Conservation (phyloP, 2,113 vertebrate genomes). For the Lycocorax pyrrhopterus region DNA sequence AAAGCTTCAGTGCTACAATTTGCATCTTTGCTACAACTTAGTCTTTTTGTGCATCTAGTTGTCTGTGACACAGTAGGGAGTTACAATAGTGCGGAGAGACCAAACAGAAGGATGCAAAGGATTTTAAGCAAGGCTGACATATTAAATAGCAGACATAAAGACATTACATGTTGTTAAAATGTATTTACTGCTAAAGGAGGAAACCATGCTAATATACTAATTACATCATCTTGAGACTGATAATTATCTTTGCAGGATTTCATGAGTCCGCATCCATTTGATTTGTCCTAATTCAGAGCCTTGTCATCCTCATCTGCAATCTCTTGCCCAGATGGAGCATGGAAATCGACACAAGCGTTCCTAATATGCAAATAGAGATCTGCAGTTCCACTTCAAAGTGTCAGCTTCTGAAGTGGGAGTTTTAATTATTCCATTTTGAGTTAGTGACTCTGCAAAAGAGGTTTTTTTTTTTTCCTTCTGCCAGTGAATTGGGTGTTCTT, state of each 20-base stretch:
- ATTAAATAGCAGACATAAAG: neutral
- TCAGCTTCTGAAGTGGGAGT: constrained; percentile 41
- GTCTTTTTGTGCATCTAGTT: neutral
- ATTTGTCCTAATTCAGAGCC: constrained; percentile 49
- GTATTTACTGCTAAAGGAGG: constrained; percentile 16
- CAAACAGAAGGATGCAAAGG: neutral
- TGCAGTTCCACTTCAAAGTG: constrained; percentile 52
- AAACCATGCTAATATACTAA: constrained; percentile 23
- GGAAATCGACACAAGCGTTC: neutral
- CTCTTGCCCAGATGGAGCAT: constrained; percentile 32
- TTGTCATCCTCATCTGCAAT: constrained; percentile 30
- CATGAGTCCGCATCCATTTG: neutral
- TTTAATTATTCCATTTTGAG: constrained; percentile 45
- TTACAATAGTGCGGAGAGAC: fast-evolving
- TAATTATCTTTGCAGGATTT: constrained; percentile 56
- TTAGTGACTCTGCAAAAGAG: constrained; percentile 35
- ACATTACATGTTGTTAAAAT: neutral
- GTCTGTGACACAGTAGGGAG: neutral
- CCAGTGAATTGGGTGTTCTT: neutral
- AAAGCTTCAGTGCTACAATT: neutral
- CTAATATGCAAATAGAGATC: constrained; percentile 36
- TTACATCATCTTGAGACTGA: constrained; percentile 24
- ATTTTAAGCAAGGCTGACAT: neutral
- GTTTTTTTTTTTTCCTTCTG: neutral
- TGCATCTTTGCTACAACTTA: neutral